A percentile compares a stretch with the other conserved stretches of the same genome.
Evolutionary conservation across 2,888 invertebrate genomes (phyloP).

Genomic region (Sarcophaga rosellei): DNA sequence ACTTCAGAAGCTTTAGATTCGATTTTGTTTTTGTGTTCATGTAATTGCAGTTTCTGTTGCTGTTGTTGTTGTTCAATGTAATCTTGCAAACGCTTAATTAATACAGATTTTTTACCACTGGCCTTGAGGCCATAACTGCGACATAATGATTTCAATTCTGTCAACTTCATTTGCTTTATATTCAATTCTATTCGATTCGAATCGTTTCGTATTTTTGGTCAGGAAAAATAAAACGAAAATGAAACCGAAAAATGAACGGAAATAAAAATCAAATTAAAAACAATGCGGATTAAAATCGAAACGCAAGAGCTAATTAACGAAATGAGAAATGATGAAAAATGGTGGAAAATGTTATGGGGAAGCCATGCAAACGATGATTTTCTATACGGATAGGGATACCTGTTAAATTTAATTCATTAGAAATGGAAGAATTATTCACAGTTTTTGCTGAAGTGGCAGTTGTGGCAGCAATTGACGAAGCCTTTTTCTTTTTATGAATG

Average conservation of each 20-base stretch:
- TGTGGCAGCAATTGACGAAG: constrained; percentile 22
- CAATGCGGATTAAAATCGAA: background rate
- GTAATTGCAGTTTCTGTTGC: constrained; percentile 13
- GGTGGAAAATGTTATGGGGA: background rate
- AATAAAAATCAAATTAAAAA: background rate
- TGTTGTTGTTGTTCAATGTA: constrained; percentile 52
- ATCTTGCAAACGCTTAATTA: constrained; percentile 74
- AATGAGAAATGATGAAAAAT: background rate
- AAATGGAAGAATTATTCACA: constrained; percentile 47
- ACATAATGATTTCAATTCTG: constrained; percentile 73
- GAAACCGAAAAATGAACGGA: background rate
- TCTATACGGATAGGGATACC: constrained; percentile 37
- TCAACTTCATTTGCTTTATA: constrained; percentile 70
- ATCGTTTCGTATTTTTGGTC: background rate
- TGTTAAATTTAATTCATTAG: constrained; percentile 56
- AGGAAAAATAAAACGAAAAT: background rate
- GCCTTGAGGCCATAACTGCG: constrained; percentile 73
- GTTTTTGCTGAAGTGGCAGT: constrained; percentile 22
- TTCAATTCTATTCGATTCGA: constrained; percentile 44
- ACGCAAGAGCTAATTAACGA: background rate
- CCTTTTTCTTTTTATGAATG: constrained; percentile 32
- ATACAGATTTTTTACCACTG: constrained; percentile 73
- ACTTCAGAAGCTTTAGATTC: background rate
- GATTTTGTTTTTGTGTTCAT: background rate
- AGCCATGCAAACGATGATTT: constrained; percentile 16